Evolutionary conservation across 2,888 invertebrate species (phyloP).

Genomic region (Bibio marci): DNA sequence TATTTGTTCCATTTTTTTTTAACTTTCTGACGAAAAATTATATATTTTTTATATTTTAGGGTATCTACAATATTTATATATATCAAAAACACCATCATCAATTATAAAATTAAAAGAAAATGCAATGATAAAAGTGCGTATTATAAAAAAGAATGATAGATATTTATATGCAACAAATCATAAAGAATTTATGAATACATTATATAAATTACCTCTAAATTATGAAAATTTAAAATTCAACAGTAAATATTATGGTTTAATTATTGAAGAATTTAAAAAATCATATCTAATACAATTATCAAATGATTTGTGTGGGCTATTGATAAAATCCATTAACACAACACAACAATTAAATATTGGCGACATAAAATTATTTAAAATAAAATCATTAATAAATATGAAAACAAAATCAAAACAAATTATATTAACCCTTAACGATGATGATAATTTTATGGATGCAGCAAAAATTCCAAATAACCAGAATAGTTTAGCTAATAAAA

Average conservation of each 20-base stretch:
- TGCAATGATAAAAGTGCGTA: constrained; percentile 38
- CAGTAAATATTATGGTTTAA: constrained; percentile 22
- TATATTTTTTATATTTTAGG: no score
- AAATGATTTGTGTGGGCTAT: constrained; percentile 26
- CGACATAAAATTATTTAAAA: no score
- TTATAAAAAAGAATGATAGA: constrained; percentile 27
- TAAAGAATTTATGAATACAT: constrained; percentile 34
- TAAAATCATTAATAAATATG: no score
- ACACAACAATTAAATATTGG: no score
- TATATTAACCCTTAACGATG: no score
- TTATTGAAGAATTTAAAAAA: constrained; percentile 19
- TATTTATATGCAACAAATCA: constrained; percentile 43
- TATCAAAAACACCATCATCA: constrained; percentile 18
- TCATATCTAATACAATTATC: constrained; percentile 26
- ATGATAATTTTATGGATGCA: no score
- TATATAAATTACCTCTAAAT: no score
- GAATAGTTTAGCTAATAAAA: no score
- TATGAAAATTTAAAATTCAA: constrained; percentile 21
- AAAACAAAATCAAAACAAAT: no score
- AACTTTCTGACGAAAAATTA: no score
- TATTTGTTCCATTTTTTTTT: no score
- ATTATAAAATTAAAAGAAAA: constrained; percentile 39
- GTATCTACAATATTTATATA: constrained; percentile 38
- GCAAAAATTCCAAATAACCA: no score
- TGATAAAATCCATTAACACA: constrained; percentile 8